Conservation (phyloP, 2,888 invertebrate genomes). For the Stramonita haemastoma region DNA sequence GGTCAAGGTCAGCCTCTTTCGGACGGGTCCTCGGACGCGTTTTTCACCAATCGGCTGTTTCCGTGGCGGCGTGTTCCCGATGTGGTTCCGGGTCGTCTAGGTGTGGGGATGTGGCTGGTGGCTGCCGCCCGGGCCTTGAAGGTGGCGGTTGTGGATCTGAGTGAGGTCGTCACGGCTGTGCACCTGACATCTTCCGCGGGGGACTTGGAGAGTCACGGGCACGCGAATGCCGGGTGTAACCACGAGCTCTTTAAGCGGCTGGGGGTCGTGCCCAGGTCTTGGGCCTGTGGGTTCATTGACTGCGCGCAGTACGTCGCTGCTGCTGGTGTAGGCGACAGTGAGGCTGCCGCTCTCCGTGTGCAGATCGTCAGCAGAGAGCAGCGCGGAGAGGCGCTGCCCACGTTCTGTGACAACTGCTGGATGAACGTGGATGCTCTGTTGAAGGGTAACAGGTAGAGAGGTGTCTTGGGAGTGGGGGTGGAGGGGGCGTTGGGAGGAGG, state of each 20-base stretch:
- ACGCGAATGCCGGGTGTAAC: conserved; percentile 36
- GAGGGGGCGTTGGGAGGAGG: too few relatives aligned
- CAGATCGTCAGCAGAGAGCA: background rate
- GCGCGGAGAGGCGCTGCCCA: background rate
- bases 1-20: conserved; percentile 3
- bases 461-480: too few relatives aligned
- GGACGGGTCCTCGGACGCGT: conserved; percentile 49
- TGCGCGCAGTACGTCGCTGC: conserved; percentile 10
- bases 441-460: too few relatives aligned
- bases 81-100: conserved; percentile 44
- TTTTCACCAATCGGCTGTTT: conserved; percentile 48
- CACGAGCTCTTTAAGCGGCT: background rate
- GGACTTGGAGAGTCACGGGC: conserved; percentile 29
- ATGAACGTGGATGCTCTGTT: background rate
- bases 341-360: background rate
- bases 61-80: conserved; percentile 48
- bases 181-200: conserved; percentile 48
- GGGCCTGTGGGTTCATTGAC: conserved; percentile 12
- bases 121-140: conserved; percentile 43
- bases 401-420: background rate
- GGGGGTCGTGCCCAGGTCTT: conserved; percentile 13
- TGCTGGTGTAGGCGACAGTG: background rate
- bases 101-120: conserved; percentile 49
- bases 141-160: conserved; percentile 44
- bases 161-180: conserved; percentile 39